These are phyloP conservation scores for Eumeta japonica DNA, from an alignment of 1,140 invertebrate species.

Conservation along the genomic window DNA sequence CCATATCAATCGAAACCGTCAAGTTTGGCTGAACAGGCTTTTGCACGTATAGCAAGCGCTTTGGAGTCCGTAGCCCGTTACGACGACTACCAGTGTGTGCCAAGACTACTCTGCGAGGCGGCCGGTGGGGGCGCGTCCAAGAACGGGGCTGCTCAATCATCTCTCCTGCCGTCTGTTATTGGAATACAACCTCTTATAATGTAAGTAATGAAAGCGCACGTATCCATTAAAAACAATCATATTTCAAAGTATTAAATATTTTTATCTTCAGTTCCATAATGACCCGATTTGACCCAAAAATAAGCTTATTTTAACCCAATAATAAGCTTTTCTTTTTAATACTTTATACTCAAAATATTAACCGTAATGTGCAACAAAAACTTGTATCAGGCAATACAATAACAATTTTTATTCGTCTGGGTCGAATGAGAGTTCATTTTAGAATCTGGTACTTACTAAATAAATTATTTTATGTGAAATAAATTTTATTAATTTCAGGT, in stretches of 20 bases:
- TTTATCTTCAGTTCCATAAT: no score
- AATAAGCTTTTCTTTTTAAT: no score
- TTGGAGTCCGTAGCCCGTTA: slow-evolving; percentile 70
- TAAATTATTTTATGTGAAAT: no score
- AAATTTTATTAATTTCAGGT: slow-evolving; percentile 26
- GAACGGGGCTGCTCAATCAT: slow-evolving; percentile 41
- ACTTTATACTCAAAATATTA: no score
- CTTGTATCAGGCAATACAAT: no score
- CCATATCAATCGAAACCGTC: slow-evolving; percentile 9
- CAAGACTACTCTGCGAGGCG: slow-evolving; percentile 74
- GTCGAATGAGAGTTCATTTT: no score
- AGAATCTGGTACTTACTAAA: no score
- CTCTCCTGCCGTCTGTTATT: slow-evolving; percentile 55
- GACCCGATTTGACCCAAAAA: no score
- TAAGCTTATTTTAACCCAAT: no score
- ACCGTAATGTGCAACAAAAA: no score
- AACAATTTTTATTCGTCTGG: no score
- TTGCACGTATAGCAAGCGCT: slow-evolving; percentile 50
- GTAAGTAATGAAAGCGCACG: slow-evolving; percentile 57
- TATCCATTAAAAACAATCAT: not conserved
- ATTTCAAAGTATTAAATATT: not conserved
- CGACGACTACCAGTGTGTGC: slow-evolving; percentile 75
- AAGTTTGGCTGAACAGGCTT: slow-evolving; percentile 13
- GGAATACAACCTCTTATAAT: slow-evolving; percentile 65
- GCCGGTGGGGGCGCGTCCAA: slow-evolving; percentile 64